Percentiles rank a stretch among this genome's conserved stretches.
Conservation (phyloP, 2,888 invertebrate species). For the Protophormia terraenovae region DNA sequence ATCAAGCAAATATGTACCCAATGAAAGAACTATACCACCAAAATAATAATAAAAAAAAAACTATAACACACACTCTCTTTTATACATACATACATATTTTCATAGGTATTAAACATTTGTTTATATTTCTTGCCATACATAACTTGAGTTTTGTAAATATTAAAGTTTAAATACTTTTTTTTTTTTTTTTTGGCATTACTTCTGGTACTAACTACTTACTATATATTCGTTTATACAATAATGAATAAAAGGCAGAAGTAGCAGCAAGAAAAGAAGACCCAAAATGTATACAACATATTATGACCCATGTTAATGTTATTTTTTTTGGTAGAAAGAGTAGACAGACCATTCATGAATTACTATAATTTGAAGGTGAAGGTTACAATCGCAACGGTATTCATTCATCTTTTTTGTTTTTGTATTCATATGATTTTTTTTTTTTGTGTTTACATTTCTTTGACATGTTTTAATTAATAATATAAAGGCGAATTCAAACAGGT, state of each 20-base stretch:
- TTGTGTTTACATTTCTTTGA: too few species aligned
- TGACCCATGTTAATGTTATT: not conserved
- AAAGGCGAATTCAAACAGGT: too few species aligned
- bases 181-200: not conserved
- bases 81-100: not conserved
- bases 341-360: slow-evolving; percentile 15
- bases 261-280: not conserved
- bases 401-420: not conserved
- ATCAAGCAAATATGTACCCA: slow-evolving; percentile 10
- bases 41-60: too few species aligned
- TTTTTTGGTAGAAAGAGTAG: not conserved
- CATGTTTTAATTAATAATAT: too few species aligned
- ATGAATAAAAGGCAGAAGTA: slow-evolving; percentile 11
- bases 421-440: not conserved
- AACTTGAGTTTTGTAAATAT: not conserved
- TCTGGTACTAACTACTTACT: slow-evolving; percentile 1
- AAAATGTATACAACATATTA: not conserved
- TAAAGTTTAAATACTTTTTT: slow-evolving; percentile 33
- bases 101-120: not conserved
- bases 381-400: slow-evolving; percentile 1
- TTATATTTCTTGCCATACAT: not conserved
- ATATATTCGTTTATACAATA: not conserved
- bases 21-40: slow-evolving; percentile 25
- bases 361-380: slow-evolving; percentile 15
- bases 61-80: not conserved